Conservation (phyloP, 2,888 invertebrate genomes). For the Orchesellides sinensis region DNA sequence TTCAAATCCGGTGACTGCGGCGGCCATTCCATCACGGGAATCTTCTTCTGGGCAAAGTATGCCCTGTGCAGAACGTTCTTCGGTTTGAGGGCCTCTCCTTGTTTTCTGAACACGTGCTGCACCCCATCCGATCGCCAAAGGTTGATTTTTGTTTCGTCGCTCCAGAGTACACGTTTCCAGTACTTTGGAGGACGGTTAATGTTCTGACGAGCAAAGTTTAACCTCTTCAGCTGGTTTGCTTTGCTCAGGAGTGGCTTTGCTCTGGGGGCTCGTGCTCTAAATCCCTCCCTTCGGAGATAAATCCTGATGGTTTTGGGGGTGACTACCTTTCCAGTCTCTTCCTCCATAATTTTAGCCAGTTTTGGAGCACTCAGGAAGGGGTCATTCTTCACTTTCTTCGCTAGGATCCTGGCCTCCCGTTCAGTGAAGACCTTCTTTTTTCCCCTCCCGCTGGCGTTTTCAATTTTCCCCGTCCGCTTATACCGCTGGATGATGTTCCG, state of each 20-base stretch:
- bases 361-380: slow-evolving; percentile 1
- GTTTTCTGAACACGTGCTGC: slow-evolving; percentile 15
- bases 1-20: slow-evolving; percentile 41
- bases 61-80: slow-evolving; percentile 22
- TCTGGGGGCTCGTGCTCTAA: neutral
- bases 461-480: neutral
- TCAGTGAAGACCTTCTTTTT: neutral
- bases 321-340: neutral
- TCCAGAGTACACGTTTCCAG: slow-evolving; percentile 38
- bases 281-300: neutral
- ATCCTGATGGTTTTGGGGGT: neutral
- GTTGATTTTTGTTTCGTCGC: slow-evolving; percentile 45
- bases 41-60: slow-evolving; percentile 22
- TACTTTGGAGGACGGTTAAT: neutral
- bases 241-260: slow-evolving; percentile 22
- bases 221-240: neutral
- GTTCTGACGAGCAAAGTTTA: neutral
- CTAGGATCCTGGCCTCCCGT: neutral
- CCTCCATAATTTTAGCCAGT: neutral
- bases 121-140: slow-evolving; percentile 24
- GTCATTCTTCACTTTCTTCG: neutral
- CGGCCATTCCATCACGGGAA: slow-evolving; percentile 40
- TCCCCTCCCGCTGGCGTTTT: neutral
- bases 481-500: neutral
- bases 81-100: slow-evolving; percentile 27